Percentiles rank a stretch among this genome's conserved stretches.
Conservation (phyloP, 1,140 invertebrate species). For the Zaprionus tsacasi region DNA sequence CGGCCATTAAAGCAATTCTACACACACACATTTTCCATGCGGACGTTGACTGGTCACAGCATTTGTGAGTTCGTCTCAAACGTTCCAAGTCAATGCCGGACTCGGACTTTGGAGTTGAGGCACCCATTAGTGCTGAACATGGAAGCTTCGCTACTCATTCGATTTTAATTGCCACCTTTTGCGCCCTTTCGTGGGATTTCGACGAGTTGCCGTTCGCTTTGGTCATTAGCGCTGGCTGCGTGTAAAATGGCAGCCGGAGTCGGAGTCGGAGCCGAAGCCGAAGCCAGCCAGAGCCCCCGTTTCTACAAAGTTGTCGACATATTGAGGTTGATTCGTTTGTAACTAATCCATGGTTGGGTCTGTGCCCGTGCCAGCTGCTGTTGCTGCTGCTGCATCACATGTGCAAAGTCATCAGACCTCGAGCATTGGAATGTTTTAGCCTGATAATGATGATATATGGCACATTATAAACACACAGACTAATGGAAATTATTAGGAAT, state of each 20-base stretch:
- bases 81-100: background rate
- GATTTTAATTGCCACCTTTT: conserved; percentile 77
- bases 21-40: conserved; percentile 77
- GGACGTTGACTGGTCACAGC: background rate
- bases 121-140: conserved; percentile 81
- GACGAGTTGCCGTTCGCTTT: conserved; percentile 36
- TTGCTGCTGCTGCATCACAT: conserved; percentile 69
- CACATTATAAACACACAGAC: conserved; percentile 57
- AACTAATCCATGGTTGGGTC: conserved; percentile 57
- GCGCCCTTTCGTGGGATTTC: conserved; percentile 79
- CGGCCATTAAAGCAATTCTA: conserved; percentile 82
- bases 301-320: conserved; percentile 79
- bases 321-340: conserved; percentile 78
- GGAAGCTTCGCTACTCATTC: conserved; percentile 81
- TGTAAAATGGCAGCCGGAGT: conserved; percentile 72
- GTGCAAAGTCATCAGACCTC: conserved; percentile 75
- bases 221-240: conserved; percentile 75
- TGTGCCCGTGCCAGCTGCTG: too few relatives aligned
- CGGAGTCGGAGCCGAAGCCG: too few relatives aligned
- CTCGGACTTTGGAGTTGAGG: conserved; percentile 15
- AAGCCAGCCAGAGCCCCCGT: conserved; percentile 24
- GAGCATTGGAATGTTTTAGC: conserved; percentile 59
- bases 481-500: conserved; percentile 74
- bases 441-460: conserved; percentile 81
- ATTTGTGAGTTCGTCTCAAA: conserved; percentile 12